phyloP scores from a whole-genome alignment of 2,113 vertebrate species.

The Bothrops jararaca region DNA sequence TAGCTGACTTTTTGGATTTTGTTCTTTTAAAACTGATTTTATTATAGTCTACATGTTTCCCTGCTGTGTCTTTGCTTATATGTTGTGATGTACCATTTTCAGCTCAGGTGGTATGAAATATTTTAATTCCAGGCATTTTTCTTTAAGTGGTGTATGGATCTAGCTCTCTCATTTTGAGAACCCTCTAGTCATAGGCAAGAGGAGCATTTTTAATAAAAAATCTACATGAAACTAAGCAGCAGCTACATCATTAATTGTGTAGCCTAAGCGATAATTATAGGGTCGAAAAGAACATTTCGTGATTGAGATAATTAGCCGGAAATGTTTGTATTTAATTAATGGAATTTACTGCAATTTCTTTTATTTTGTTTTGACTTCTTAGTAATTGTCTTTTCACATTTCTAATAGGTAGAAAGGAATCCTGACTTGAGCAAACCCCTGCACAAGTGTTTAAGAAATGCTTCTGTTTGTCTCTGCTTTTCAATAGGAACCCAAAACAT shows the following conservation, averaged over 20 bases:
- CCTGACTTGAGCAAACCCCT: constrained; percentile 53
- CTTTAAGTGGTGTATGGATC: constrained; percentile 35
- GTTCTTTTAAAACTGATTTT: neutral
- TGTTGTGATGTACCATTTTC: neutral
- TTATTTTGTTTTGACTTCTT: constrained; percentile 61
- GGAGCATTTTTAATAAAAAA: constrained; percentile 60
- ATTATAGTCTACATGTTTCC: neutral
- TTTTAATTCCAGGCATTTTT: neutral
- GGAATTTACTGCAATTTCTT: constrained; percentile 66
- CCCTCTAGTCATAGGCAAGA: constrained; percentile 57
- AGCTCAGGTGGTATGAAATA: neutral
- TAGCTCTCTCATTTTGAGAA: constrained; percentile 50
- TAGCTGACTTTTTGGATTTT: neutral
- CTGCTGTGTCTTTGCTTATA: no score
- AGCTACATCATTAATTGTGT: constrained; percentile 57
- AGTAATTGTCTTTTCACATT: constrained; percentile 54
- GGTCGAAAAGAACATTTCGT: constrained; percentile 61
- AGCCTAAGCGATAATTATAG: constrained; percentile 58
- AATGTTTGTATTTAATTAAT: constrained; percentile 64
- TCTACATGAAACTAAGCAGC: constrained; percentile 47
- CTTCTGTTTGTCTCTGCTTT: constrained; percentile 73
- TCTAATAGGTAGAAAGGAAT: constrained; percentile 57
- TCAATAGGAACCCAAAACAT: constrained; percentile 74
- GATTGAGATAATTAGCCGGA: constrained; percentile 68
- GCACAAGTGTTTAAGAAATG: constrained; percentile 65